These are phyloP conservation scores for Genyomyrus donnyi DNA, from an alignment of 2,113 vertebrate species.

Conservation along the genomic window DNA sequence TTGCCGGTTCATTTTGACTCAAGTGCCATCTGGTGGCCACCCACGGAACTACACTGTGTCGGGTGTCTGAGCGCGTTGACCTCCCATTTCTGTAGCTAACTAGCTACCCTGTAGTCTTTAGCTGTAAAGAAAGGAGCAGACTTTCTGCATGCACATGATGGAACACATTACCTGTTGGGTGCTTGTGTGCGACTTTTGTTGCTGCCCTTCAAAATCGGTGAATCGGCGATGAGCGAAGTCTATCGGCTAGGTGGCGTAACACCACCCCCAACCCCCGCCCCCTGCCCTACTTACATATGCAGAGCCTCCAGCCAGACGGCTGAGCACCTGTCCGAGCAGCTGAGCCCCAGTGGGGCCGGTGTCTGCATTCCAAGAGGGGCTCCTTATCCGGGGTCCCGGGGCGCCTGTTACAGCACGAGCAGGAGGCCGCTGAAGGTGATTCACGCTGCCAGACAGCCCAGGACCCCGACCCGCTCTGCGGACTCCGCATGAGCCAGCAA, in stretches of 20 bases:
- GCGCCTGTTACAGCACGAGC: constrained; percentile 20
- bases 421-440: not conserved
- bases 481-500: not conserved
- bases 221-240: not conserved
- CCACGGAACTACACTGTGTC: not conserved
- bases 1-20: constrained; percentile 34
- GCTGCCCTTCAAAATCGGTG: not conserved
- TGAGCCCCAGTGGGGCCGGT: constrained; percentile 19
- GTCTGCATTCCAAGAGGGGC: constrained; percentile 22
- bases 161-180: not conserved
- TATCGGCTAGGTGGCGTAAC: not conserved
- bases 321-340: constrained; percentile 33
- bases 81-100: not conserved
- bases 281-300: not conserved
- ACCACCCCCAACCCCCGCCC: constrained; percentile 22
- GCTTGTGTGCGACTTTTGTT: not conserved
- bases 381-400: constrained; percentile 28
- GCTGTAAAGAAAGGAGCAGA: not conserved
- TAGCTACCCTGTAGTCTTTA: not conserved
- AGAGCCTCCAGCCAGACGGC: constrained; percentile 9
- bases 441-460: not conserved
- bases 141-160: not conserved
- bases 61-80: too few species aligned
- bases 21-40: constrained; percentile 40
- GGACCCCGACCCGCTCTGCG: not conserved